Evolutionary conservation across 2,888 invertebrate genomes (phyloP).

Genomic region (Pheosia gnoma): DNA sequence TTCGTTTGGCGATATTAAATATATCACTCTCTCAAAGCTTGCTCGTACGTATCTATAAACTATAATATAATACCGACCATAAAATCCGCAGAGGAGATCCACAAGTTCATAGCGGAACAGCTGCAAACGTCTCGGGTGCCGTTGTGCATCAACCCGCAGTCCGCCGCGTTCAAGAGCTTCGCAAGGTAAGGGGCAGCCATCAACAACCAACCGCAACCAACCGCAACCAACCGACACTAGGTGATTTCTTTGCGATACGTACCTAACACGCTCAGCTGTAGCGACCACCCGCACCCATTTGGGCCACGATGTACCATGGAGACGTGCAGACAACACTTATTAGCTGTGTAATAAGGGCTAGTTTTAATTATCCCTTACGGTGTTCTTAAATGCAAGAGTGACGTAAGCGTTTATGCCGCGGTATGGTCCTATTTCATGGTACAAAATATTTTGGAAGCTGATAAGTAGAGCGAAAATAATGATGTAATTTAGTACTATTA

Average conservation of each 20-base stretch:
- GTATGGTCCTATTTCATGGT: not conserved
- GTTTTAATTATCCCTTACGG: not conserved
- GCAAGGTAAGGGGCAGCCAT: slow-evolving; percentile 94
- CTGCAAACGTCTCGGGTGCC: slow-evolving; percentile 97
- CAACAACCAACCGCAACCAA: slow-evolving; percentile 68
- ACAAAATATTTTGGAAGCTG: not conserved
- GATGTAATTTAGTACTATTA: not conserved
- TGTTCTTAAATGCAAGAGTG: slow-evolving; percentile 3
- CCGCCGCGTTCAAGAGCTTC: slow-evolving; percentile 99
- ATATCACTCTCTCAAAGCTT: no score
- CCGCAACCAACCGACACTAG: slow-evolving; percentile 81
- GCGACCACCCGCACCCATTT: slow-evolving; percentile 77
- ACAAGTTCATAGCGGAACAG: slow-evolving; percentile 99
- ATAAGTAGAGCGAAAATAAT: not conserved
- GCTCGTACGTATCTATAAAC: not conserved
- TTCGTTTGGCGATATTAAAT: no score
- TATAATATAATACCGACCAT: not conserved
- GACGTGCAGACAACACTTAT: slow-evolving; percentile 58
- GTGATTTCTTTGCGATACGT: slow-evolving; percentile 84
- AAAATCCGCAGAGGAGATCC: slow-evolving; percentile 94
- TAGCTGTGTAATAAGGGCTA: not conserved
- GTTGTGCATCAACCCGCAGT: slow-evolving; percentile 99
- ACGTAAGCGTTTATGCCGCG: slow-evolving; percentile 3
- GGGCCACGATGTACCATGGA: slow-evolving; percentile 55
- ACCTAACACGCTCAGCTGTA: slow-evolving; percentile 59